Evolutionary conservation across 2,113 vertebrate genomes (phyloP), one percentile per base, ranked within the genome.

Genomic region (Gobiocypris rarus): DNA sequence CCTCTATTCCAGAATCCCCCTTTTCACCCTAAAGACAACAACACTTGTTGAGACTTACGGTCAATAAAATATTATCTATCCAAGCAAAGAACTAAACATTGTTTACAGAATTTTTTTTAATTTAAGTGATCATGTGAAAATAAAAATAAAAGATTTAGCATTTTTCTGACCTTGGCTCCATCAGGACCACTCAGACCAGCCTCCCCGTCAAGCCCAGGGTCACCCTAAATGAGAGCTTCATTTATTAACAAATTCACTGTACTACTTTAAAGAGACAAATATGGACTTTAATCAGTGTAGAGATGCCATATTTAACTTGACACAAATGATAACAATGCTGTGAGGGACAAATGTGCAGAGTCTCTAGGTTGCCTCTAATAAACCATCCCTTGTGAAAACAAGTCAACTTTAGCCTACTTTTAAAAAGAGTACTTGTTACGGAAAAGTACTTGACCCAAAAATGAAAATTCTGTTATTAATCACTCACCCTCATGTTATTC

Each of bases 201-300:
- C 87, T 99, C 97, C 26, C 97, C 98, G 86, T 96, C 96, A n/a
- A 96, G 92, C 52, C 98, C 98, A 0, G 92, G 75, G 15, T 98
- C 96, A 14, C 98, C 98, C 97, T 99, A 87, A 17, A 50, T 28
- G 2, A 91, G 17, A 85, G 14, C 86, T 19, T 5, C 6, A 43
- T 56, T 75, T 54, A 8, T 15, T 70, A 83, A 70, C 45, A 22
- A 13, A 34, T 22, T 65, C 38, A 43, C n/a, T 56, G 24, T 31
- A 74, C 38, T 61, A 38, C 28, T 76, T 81, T 34, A 79, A 31
- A 58, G 22, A 22, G 17, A 79, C 31, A 79, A 22, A 75, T 75
- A 19, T 28, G 11, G 45, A 75, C 3, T 31, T 52, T 75, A 31
- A 31, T 48, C 71, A 31, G 43, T 14, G 24, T 17, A 75, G 43